phyloP scores from a whole-genome alignment of 2,113 vertebrate genomes.

The Zootoca vivipara region DNA sequence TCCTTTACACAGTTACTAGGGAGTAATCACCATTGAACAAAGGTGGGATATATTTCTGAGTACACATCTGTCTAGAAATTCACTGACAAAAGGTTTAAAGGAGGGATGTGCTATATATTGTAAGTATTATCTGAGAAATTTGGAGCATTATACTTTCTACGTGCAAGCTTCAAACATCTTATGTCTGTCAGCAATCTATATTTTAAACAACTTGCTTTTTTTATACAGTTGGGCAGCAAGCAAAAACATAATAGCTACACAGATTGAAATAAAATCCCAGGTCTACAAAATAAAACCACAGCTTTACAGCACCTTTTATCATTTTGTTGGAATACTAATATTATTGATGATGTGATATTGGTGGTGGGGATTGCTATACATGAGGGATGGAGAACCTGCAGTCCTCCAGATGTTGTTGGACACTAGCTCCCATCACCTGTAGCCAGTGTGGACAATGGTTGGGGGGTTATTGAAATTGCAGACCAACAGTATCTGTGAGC shows the following conservation, averaged over 20 bases:
- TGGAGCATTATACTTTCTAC: not conserved
- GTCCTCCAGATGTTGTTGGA: no score
- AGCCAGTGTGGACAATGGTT: no score
- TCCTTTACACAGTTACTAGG: not conserved
- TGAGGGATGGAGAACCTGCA: no score
- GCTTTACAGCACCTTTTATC: not conserved
- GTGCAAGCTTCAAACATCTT: not conserved
- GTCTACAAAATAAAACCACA: not conserved
- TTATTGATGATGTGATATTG: not conserved
- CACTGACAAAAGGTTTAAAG: not conserved
- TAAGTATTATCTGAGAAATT: not conserved
- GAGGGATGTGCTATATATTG: not conserved
- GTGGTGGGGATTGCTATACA: not conserved
- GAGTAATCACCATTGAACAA: not conserved
- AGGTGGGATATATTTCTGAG: not conserved
- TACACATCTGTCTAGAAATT: not conserved
- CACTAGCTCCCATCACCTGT: no score
- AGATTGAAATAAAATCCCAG: not conserved
- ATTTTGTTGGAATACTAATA: not conserved
- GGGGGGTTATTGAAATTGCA: no score
- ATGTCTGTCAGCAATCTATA: not conserved
- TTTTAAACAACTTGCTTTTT: not conserved
- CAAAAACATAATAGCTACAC: not conserved
- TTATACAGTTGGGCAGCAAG: not conserved
- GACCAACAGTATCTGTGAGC: no score